Evolutionary conservation across 2,888 invertebrate species (phyloP), one percentile per base, ranked within the genome.

Genomic region (Drosophila leonis): DNA sequence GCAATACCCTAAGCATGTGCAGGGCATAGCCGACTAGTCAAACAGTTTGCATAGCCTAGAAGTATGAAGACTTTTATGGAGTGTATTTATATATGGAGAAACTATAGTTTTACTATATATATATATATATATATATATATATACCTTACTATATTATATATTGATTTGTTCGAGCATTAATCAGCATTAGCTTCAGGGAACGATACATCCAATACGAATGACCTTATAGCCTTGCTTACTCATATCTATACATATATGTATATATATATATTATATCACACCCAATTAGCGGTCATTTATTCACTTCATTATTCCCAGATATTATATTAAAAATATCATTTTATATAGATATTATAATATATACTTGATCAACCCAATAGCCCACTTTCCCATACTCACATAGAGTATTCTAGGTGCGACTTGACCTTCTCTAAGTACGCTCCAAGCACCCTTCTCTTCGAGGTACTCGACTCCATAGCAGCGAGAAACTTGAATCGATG

Each of bases 401-500:
- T 24, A 70, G 69, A 7, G 70, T 62, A 73, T 62, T 48, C 6
- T 24, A 24, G 0, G 0, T 9, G 8, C 41, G 75, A 44, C 37
- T 39, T 51, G 15, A 3, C 4, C 3, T 2, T 0, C 1, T 6
- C 12, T 4, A 1, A 27, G 9, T 10, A 10, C 8, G n/a, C 15
- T 10, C 29, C 46, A 10, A 31, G 48, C 6, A 31, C 48, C 48
- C 48, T 49, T 49, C 48, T 49, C 12, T 31, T 31, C 18, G 31
- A n/a, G 29, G 35, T 7, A 31, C n/a, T 42, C 12, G 27, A 18
- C 18, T n/a, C 24, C 15, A 15, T 9, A 18, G 51, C 12, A 18
- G 27, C 63, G 51, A 60, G 54, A 49, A 60, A 62, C 54, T 63
- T 63, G 62, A 63, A 57, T 75, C 69, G 65, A 65, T 65, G 75